phyloP scores from a whole-genome alignment of 2,797 vertebrate genomes.

The Pseudocheirus occidentalis region DNA sequence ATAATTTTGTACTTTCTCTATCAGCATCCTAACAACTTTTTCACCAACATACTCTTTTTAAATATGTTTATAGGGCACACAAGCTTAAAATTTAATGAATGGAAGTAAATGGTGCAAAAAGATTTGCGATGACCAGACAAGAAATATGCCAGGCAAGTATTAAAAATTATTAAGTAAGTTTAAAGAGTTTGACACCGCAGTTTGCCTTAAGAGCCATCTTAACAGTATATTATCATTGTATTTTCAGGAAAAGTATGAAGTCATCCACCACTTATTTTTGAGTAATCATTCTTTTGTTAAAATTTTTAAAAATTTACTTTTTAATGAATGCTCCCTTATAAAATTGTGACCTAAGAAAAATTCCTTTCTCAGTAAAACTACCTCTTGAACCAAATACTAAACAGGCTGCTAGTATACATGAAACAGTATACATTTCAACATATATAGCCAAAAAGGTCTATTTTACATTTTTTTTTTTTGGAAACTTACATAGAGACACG shows the following conservation, averaged over 20 bases:
- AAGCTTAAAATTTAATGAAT: constrained; percentile 72
- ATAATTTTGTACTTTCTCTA: constrained; percentile 73
- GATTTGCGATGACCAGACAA: constrained; percentile 70
- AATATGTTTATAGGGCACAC: constrained; percentile 80
- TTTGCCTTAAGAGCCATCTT: constrained; percentile 78
- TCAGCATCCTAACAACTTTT: constrained; percentile 80
- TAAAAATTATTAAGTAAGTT: constrained; percentile 85
- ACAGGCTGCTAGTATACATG: constrained; percentile 25
- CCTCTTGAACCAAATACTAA: constrained; percentile 15
- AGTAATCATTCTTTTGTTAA: constrained; percentile 61
- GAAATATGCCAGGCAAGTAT: constrained; percentile 78
- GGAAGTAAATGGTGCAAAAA: constrained; percentile 62
- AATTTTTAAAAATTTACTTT: constrained; percentile 64
- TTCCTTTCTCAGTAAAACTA: constrained; percentile 37
- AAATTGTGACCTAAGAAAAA: constrained; percentile 32
- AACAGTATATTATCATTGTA: constrained; percentile 55
- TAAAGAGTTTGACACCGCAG: constrained; percentile 75
- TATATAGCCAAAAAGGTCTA: constrained; percentile 14
- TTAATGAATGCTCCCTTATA: constrained; percentile 47
- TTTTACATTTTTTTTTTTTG: constrained; percentile 16
- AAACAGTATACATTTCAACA: constrained; percentile 33
- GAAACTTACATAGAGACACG: constrained; percentile 27
- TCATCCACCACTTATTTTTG: constrained; percentile 70
- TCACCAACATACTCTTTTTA: constrained; percentile 77
- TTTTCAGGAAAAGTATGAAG: constrained; percentile 72